phyloP scores from a whole-genome alignment of 2,888 invertebrate species.

The Syrista parreyssii region DNA sequence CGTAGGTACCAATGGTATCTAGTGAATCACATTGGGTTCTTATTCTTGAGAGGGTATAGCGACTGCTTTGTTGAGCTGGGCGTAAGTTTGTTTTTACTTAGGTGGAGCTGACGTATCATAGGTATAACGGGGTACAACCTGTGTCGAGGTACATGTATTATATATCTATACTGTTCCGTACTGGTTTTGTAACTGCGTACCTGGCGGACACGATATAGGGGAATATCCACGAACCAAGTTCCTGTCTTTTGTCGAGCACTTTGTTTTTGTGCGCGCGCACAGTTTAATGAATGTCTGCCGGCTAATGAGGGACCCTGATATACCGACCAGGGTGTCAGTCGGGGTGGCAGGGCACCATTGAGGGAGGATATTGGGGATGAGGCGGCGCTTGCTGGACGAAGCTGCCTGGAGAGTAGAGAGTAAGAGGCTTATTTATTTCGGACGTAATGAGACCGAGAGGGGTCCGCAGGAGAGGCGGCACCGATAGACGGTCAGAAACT shows the following conservation, averaged over 20 bases:
- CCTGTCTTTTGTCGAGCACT: constrained; percentile 14
- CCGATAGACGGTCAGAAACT: constrained; percentile 16
- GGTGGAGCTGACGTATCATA: background rate
- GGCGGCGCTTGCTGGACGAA: constrained; percentile 22
- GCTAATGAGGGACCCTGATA: constrained; percentile 45
- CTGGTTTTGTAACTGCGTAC: background rate
- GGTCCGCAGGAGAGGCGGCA: constrained; percentile 1
- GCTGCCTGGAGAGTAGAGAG: constrained; percentile 29
- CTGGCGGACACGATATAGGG: background rate
- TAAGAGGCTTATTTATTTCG: constrained; percentile 31
- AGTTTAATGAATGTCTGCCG: constrained; percentile 43
- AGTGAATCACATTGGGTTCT: background rate
- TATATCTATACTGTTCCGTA: background rate
- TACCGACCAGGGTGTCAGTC: constrained; percentile 40
- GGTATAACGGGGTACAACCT: background rate
- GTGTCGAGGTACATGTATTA: background rate
- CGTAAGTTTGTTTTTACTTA: background rate
- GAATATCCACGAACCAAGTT: background rate
- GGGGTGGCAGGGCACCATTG: constrained; percentile 33
- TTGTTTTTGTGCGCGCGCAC: constrained; percentile 35
- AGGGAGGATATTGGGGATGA: constrained; percentile 27
- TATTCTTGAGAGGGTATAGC: background rate
- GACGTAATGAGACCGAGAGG: constrained; percentile 33
- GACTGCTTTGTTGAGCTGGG: background rate
- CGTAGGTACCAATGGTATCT: background rate